Percentiles rank a stretch among this genome's conserved stretches.
These are phyloP conservation scores for Syrista parreyssii DNA, from an alignment of 2,888 invertebrate species.

Conservation along the genomic window DNA sequence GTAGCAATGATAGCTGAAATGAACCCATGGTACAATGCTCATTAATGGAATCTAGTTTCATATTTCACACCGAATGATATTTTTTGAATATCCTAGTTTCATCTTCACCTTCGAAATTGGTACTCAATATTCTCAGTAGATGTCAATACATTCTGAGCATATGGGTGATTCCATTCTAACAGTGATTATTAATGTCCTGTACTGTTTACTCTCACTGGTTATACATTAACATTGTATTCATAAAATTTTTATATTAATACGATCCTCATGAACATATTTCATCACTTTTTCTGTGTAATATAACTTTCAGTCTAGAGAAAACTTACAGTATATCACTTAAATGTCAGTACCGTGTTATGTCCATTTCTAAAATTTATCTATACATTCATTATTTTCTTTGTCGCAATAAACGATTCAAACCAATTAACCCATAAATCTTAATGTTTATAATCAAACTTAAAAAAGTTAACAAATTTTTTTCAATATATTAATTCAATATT, in stretches of 20 bases:
- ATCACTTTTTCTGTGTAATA: slow-evolving; percentile 5
- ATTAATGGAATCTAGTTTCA: too few species aligned
- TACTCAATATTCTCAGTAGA: too few species aligned
- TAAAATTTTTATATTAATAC: slow-evolving; percentile 3
- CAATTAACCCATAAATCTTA: too few species aligned
- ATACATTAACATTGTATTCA: slow-evolving; percentile 7
- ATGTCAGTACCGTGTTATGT: slow-evolving; percentile 25
- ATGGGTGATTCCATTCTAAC: slow-evolving; percentile 12
- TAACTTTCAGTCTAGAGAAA: slow-evolving; percentile 9
- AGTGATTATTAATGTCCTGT: slow-evolving; percentile 6
- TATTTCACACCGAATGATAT: too few species aligned
- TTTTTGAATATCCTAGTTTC: too few species aligned
- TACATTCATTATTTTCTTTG: too few species aligned
- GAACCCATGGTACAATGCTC: too few species aligned
- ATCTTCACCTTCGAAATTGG: too few species aligned
- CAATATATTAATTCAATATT: slow-evolving; percentile 14
- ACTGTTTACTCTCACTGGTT: slow-evolving; percentile 8
- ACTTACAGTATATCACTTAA: slow-evolving; percentile 24
- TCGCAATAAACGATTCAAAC: too few species aligned
- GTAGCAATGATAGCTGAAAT: too few species aligned
- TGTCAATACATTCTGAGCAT: too few species aligned
- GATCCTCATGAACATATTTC: slow-evolving; percentile 7
- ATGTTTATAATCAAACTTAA: background rate
- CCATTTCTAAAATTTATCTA: too few species aligned
- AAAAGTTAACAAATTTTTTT: slow-evolving; percentile 9